These are phyloP conservation scores for Colossoma macropomum DNA, from an alignment of 2,113 vertebrate genomes.

Conservation along the genomic window DNA sequence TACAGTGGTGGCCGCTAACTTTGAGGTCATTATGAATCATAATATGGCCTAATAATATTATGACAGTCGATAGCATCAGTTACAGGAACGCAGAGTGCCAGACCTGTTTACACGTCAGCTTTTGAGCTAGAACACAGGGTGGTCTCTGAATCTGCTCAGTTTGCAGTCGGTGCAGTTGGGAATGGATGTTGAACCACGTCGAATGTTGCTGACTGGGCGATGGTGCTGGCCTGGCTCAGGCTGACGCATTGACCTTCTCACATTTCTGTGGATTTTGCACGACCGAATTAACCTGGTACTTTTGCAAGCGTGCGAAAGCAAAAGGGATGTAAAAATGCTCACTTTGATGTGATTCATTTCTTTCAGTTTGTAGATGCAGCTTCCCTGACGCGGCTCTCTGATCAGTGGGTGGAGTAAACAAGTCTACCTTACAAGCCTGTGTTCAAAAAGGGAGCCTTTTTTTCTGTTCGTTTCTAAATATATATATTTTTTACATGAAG, in stretches of 20 bases:
- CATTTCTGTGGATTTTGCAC: not conserved
- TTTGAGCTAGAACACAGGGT: not conserved
- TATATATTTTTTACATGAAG: constrained; percentile 49
- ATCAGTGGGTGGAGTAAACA: not conserved
- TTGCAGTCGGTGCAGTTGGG: not conserved
- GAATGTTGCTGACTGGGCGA: not conserved
- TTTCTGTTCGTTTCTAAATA: not conserved
- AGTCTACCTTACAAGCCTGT: not conserved
- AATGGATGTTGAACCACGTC: not conserved
- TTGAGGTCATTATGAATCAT: not conserved
- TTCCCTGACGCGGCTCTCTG: not conserved
- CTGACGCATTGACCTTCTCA: not conserved
- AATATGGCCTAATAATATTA: not conserved
- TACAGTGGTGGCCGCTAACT: not conserved
- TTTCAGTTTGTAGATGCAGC: not conserved
- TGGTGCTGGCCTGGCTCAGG: not conserved
- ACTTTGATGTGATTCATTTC: not conserved
- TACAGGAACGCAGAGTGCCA: not conserved
- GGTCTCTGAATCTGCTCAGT: constrained; percentile 1
- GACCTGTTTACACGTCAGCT: not conserved
- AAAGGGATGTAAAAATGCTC: not conserved
- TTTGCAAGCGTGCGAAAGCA: not conserved
- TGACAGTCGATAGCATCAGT: not conserved
- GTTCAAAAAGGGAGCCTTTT: not conserved
- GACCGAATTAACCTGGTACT: not conserved